A percentile compares a stretch with the other conserved stretches of the same genome.
Evolutionary conservation across 2,113 vertebrate genomes (phyloP).

Genomic region (Herpailurus yagouaroundi): DNA sequence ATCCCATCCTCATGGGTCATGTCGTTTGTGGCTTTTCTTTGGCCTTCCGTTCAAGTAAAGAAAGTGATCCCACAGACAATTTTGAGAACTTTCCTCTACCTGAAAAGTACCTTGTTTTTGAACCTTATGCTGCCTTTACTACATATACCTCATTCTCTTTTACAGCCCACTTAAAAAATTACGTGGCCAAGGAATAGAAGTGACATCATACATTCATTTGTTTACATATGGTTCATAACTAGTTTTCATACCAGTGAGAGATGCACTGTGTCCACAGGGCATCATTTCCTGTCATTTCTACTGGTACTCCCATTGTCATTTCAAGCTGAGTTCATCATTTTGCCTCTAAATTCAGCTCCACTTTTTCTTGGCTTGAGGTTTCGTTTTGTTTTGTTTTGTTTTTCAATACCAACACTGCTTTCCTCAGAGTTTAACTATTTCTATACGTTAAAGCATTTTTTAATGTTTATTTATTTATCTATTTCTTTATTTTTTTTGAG

Average conservation of each 20-base stretch:
- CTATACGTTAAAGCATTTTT: background rate
- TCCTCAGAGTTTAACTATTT: background rate
- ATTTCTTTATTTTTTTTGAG: no score
- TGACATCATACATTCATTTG: background rate
- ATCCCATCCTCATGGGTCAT: background rate
- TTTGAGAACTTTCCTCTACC: background rate
- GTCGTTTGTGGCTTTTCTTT: background rate
- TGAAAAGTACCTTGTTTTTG: background rate
- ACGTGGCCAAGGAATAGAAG: background rate
- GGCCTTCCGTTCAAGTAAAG: background rate
- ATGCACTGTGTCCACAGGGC: background rate
- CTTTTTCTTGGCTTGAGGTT: background rate
- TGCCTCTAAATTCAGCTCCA: background rate
- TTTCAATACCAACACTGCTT: background rate
- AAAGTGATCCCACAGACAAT: background rate
- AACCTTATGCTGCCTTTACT: background rate
- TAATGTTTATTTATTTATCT: no score
- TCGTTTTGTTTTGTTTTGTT: background rate
- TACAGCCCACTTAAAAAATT: background rate
- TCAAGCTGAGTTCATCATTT: background rate
- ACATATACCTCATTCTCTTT: background rate
- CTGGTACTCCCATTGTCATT: background rate
- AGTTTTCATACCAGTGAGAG: background rate
- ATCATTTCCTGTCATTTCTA: background rate
- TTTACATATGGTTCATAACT: background rate